Percentiles rank a stretch among this genome's conserved stretches.
Conservation (phyloP, 1,140 invertebrate genomes). For the Drosophila albomicans region DNA sequence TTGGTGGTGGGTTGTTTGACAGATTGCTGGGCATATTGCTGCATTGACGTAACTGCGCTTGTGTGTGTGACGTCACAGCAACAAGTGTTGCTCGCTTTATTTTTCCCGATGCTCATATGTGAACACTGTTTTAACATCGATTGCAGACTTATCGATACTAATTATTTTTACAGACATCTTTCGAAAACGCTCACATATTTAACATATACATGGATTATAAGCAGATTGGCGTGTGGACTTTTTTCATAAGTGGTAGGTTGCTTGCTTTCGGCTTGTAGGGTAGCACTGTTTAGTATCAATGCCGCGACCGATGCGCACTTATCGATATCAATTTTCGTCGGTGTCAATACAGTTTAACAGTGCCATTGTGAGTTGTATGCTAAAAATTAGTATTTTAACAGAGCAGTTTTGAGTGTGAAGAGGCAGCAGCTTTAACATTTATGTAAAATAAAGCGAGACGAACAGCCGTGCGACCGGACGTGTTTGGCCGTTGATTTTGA, state of each 20-base stretch:
- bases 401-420: constrained; percentile 19
- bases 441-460: constrained; percentile 49
- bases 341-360: background rate
- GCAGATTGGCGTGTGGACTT: too few species aligned
- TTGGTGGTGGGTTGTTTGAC: constrained; percentile 74
- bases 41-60: constrained; percentile 74
- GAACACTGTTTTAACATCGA: constrained; percentile 46
- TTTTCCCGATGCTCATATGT: constrained; percentile 20
- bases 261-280: background rate
- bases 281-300: background rate
- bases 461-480: constrained; percentile 59
- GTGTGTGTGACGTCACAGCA: constrained; percentile 68
- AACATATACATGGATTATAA: too few species aligned
- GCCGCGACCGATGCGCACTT: background rate
- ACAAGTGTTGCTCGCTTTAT: constrained; percentile 59
- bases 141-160: background rate
- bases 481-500: constrained; percentile 75
- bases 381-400: constrained; percentile 3
- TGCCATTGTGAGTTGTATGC: constrained; percentile 14
- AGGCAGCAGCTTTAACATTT: constrained; percentile 29
- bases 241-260: too few species aligned
- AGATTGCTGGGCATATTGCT: constrained; percentile 76
- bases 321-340: background rate
- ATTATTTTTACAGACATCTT: too few species aligned
- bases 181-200: too few species aligned